phyloP scores from a whole-genome alignment of 2,113 vertebrate genomes.

The Otus sunia region DNA sequence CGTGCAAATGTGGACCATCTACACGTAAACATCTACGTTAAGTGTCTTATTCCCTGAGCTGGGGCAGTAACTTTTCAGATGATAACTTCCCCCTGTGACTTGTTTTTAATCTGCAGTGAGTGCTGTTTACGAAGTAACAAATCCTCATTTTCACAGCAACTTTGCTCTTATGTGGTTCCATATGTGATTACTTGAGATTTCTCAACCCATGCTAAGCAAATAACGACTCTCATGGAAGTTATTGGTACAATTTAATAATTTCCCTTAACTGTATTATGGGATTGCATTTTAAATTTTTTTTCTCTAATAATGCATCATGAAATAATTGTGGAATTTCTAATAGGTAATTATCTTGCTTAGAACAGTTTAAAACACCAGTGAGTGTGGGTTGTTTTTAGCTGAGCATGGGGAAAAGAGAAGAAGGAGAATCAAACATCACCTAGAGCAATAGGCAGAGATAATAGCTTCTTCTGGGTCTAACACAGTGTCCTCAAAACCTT shows the following conservation, averaged over 20 bases:
- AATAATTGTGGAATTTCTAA: constrained; percentile 33
- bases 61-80: neutral
- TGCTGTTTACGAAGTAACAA: neutral
- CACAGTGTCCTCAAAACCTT: neutral
- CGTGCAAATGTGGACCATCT: neutral
- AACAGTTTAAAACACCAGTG: neutral
- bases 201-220: constrained; percentile 19
- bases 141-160: neutral
- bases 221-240: constrained; percentile 30
- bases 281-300: neutral
- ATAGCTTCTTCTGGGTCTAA: neutral
- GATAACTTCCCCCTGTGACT: neutral
- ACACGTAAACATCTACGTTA: neutral
- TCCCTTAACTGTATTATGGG: constrained; percentile 12
- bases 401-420: neutral
- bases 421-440: neutral
- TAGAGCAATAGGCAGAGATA: neutral
- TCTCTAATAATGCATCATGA: constrained; percentile 38
- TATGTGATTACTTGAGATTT: constrained; percentile 16
- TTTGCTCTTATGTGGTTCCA: neutral
- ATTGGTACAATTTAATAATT: constrained; percentile 35
- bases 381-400: neutral
- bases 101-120: neutral
- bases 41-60: neutral
- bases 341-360: constrained; percentile 26